A percentile compares a stretch with the other conserved stretches of the same genome.
phyloP scores from a whole-genome alignment of 2,113 vertebrate genomes.

The Kryptolebias marmoratus region DNA sequence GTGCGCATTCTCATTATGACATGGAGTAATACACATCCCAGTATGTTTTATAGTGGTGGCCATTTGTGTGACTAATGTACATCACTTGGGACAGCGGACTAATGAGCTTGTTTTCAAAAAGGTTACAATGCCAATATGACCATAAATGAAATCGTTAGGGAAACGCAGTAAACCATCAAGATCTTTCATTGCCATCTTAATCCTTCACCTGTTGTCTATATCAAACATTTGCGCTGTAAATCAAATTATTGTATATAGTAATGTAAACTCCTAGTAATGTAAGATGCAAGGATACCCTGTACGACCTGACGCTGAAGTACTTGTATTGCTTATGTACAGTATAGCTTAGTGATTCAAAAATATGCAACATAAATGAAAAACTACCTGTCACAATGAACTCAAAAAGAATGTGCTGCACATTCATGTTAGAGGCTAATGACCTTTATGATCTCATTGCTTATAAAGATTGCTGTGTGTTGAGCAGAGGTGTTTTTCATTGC shows the following conservation, averaged over 20 bases:
- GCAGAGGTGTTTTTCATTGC: background rate
- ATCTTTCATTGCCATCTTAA: slow-evolving; percentile 40
- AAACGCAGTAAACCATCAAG: slow-evolving; percentile 38
- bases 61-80: slow-evolving; percentile 55
- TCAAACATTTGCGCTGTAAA: slow-evolving; percentile 37
- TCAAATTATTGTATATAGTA: slow-evolving; percentile 16
- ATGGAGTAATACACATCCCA: slow-evolving; percentile 3
- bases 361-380: slow-evolving; percentile 13
- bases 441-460: background rate
- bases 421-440: background rate
- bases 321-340: background rate
- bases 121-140: slow-evolving; percentile 48
- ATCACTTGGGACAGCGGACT: slow-evolving; percentile 47
- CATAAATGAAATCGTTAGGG: slow-evolving; percentile 58
- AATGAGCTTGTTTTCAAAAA: slow-evolving; percentile 46
- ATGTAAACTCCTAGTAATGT: too few species aligned
- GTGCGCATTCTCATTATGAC: slow-evolving; percentile 6
- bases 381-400: background rate
- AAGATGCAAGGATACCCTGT: slow-evolving; percentile 4
- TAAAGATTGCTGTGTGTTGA: slow-evolving; percentile 1
- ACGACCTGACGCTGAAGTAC: background rate
- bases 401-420: background rate
- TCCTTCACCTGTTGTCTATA: slow-evolving; percentile 33
- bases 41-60: slow-evolving; percentile 36
- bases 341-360: background rate